Evolutionary conservation across 2,113 vertebrate genomes (phyloP).

Genomic region (Spermophilus dauricus): DNA sequence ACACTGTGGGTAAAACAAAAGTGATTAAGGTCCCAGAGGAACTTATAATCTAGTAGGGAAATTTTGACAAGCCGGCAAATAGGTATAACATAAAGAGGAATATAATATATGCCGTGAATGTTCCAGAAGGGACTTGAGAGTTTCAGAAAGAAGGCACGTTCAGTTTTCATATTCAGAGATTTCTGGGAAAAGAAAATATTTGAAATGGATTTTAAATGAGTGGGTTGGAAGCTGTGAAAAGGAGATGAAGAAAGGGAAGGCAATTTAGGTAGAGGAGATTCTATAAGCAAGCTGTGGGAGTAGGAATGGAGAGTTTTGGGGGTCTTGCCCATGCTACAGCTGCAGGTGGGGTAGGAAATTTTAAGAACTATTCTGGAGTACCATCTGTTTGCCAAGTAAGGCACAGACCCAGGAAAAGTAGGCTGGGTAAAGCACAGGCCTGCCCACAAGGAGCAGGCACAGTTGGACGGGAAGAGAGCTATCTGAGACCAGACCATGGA

Average conservation of each 20-base stretch:
- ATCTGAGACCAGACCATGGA: background rate
- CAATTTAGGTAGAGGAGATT: background rate
- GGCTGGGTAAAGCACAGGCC: background rate
- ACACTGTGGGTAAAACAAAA: constrained; percentile 51
- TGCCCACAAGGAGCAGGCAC: background rate
- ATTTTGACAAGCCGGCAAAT: constrained; percentile 29
- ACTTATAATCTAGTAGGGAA: background rate
- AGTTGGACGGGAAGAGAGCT: background rate
- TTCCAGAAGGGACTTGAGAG: background rate
- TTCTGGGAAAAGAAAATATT: constrained; percentile 2
- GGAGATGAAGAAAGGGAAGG: background rate
- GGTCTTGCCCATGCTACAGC: background rate
- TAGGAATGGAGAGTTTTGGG: background rate
- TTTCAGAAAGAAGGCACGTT: background rate
- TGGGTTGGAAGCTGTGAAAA: background rate
- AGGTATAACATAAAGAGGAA: background rate
- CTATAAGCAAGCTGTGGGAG: background rate
- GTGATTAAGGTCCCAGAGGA: constrained; percentile 47
- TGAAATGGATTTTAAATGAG: background rate
- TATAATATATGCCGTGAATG: background rate
- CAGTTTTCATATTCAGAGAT: background rate
- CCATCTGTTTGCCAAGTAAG: background rate
- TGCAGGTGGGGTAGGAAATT: background rate
- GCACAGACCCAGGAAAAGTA: background rate
- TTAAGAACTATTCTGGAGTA: background rate